These are phyloP conservation scores for Leptopilina clavipes DNA, from an alignment of 1,140 invertebrate genomes.

Conservation along the genomic window DNA sequence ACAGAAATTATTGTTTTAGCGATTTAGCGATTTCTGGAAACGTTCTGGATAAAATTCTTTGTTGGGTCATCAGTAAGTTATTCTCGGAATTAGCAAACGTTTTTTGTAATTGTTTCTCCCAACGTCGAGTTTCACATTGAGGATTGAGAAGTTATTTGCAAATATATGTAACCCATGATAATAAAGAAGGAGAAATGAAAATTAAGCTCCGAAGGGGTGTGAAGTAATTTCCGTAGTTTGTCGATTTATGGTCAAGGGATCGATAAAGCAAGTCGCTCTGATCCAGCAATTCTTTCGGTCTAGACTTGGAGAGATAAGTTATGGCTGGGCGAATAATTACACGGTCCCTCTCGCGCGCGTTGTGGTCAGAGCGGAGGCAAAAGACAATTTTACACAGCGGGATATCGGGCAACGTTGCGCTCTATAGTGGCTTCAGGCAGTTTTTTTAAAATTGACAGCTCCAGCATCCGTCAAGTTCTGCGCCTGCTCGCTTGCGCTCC, in stretches of 20 bases:
- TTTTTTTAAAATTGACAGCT: constrained; percentile 71
- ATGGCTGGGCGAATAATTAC: constrained; percentile 73
- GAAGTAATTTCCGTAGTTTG: constrained; percentile 52
- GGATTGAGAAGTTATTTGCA: not conserved
- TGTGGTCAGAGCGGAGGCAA: constrained; percentile 71
- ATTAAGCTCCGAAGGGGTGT: constrained; percentile 18
- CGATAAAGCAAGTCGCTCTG: constrained; percentile 47
- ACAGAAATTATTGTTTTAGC: too few species aligned
- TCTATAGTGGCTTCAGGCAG: constrained; percentile 58
- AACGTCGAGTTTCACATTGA: too few species aligned
- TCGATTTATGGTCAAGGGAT: constrained; percentile 52
- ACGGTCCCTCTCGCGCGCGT: constrained; percentile 64
- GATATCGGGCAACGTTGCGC: constrained; percentile 61
- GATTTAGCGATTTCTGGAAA: too few species aligned
- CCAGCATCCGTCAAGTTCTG: constrained; percentile 62
- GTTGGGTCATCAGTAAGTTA: too few species aligned
- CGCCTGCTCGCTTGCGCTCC: constrained; percentile 35
- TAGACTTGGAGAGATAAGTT: constrained; percentile 65
- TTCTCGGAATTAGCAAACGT: too few species aligned
- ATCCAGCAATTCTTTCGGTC: constrained; percentile 42
- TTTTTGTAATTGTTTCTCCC: too few species aligned
- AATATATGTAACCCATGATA: too few species aligned
- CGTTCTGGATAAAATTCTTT: too few species aligned
- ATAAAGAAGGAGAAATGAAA: too few species aligned
- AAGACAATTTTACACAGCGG: constrained; percentile 76